These are phyloP conservation scores for Aleiodes alternator DNA, from an alignment of 2,888 invertebrate species.

Conservation along the genomic window DNA sequence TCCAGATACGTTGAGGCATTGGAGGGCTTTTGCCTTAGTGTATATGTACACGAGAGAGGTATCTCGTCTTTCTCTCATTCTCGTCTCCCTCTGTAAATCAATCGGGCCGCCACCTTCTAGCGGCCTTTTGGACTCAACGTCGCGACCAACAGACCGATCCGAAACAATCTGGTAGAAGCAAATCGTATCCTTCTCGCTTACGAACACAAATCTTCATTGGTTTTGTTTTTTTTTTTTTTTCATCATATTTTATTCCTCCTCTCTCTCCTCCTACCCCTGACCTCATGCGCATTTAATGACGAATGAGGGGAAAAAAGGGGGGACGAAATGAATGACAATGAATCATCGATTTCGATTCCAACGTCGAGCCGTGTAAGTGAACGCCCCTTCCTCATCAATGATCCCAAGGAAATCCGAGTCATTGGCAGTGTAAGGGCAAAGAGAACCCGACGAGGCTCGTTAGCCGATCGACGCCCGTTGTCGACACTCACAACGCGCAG, in stretches of 20 bases:
- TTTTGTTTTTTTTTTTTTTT: slow-evolving; percentile 6
- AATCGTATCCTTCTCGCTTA: slow-evolving; percentile 56
- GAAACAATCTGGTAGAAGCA: slow-evolving; percentile 56
- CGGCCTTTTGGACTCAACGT: slow-evolving; percentile 50
- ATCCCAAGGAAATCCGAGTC: slow-evolving; percentile 46
- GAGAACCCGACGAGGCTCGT: slow-evolving; percentile 47
- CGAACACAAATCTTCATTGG: slow-evolving; percentile 50
- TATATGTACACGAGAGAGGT: slow-evolving; percentile 48
- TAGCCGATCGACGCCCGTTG: slow-evolving; percentile 51
- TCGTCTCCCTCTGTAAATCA: slow-evolving; percentile 67
- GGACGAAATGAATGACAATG: slow-evolving; percentile 42
- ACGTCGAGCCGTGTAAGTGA: slow-evolving; percentile 38
- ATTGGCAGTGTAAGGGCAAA: slow-evolving; percentile 37
- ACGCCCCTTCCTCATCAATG: slow-evolving; percentile 34
- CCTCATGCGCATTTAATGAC: neutral
- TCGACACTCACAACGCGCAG: slow-evolving; percentile 58
- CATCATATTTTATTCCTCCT: too few species aligned
- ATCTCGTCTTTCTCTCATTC: slow-evolving; percentile 56
- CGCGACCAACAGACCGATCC: slow-evolving; percentile 43
- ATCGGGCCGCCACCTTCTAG: slow-evolving; percentile 58
- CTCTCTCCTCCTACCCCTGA: neutral
- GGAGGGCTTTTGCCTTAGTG: slow-evolving; percentile 4
- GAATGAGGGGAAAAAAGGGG: neutral
- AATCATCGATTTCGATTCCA: slow-evolving; percentile 46
- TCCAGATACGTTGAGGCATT: slow-evolving; percentile 30